Evolutionary conservation across 1,140 invertebrate species (phyloP).

Genomic region (Geopemphigus sp.): DNA sequence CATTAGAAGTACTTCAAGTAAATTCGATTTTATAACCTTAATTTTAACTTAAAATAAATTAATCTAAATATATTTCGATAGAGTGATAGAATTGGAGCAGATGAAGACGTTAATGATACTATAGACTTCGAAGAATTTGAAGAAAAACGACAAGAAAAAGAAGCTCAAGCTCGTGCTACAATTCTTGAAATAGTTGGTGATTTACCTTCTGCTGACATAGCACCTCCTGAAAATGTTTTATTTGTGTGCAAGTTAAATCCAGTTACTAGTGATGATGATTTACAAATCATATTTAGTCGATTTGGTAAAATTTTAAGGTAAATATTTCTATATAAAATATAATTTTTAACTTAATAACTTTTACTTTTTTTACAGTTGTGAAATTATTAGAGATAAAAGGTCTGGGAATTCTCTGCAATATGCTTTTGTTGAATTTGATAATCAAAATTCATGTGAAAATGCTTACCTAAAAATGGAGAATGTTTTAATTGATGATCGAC

Average conservation of each 20-base stretch:
- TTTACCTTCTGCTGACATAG: constrained; percentile 93
- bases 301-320: constrained; percentile 89
- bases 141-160: constrained; percentile 85
- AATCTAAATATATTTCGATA: constrained; percentile 54
- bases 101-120: constrained; percentile 87
- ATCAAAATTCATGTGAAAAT: constrained; percentile 92
- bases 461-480: constrained; percentile 99
- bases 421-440: constrained; percentile 98
- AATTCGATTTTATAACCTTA: constrained; percentile 40
- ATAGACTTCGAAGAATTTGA: constrained; percentile 79
- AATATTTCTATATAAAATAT: not conserved
- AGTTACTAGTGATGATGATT: constrained; percentile 94
- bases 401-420: constrained; percentile 96
- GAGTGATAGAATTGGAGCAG: constrained; percentile 86
- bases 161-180: constrained; percentile 93
- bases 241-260: constrained; percentile 99
- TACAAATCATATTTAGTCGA: constrained; percentile 96
- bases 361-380: constrained; percentile 66
- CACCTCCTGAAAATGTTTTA: constrained; percentile 97
- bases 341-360: not conserved
- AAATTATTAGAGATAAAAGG: constrained; percentile 93
- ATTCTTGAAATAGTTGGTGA: constrained; percentile 99
- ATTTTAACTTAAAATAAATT: not conserved
- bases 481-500: constrained; percentile 95
- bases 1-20: constrained; percentile 68